These are phyloP conservation scores for Forbesichthys papilliferus DNA, from an alignment of 2,113 vertebrate genomes.

Conservation along the genomic window DNA sequence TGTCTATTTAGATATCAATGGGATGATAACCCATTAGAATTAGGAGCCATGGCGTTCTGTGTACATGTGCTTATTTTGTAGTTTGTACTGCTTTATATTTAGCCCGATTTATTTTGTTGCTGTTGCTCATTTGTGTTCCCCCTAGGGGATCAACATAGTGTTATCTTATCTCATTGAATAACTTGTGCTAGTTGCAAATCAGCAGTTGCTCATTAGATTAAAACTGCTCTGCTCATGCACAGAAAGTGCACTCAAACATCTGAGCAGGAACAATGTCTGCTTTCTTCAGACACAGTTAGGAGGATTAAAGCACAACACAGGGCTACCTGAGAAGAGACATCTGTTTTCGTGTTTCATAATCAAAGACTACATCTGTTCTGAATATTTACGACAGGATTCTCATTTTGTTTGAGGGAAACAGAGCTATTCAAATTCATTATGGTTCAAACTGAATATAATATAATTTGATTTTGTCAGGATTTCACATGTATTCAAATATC, in stretches of 20 bases:
- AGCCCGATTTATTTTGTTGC: too few relatives aligned
- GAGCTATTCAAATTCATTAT: too few relatives aligned
- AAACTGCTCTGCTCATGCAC: constrained; percentile 2
- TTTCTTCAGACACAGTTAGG: neutral
- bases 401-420: neutral
- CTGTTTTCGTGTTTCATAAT: constrained; percentile 17
- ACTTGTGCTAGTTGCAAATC: neutral
- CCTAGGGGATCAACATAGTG: too few relatives aligned
- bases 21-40: too few relatives aligned
- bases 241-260: constrained; percentile 5
- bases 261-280: neutral
- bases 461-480: neutral
- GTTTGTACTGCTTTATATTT: too few relatives aligned
- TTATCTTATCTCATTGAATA: neutral
- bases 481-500: neutral
- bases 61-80: too few relatives aligned
- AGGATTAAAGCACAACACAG: neutral
- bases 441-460: too few relatives aligned
- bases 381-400: constrained; percentile 23
- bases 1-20: too few relatives aligned
- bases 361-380: neutral
- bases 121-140: too few relatives aligned
- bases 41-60: too few relatives aligned
- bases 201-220: neutral
- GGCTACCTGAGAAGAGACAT: neutral